These are phyloP conservation scores for Hylaeus anthracinus DNA, from an alignment of 1,140 invertebrate genomes.

Conservation along the genomic window DNA sequence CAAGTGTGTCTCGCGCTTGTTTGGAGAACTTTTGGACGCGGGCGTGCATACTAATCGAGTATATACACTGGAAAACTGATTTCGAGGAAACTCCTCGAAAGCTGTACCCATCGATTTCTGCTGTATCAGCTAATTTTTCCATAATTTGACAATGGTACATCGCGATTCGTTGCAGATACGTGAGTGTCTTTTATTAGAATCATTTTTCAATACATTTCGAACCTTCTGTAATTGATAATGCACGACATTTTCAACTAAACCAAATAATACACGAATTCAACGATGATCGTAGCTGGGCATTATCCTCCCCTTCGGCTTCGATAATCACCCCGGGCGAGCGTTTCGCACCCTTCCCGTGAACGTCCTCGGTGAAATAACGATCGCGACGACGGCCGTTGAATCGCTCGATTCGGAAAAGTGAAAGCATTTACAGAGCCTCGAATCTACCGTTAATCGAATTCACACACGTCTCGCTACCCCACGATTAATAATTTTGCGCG, in stretches of 20 bases:
- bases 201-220: too few relatives aligned
- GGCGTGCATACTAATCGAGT: slow-evolving; percentile 15
- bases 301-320: background rate
- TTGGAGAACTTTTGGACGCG: slow-evolving; percentile 39
- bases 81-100: background rate
- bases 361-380: slow-evolving; percentile 8
- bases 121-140: background rate
- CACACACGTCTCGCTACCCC: background rate
- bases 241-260: too few relatives aligned
- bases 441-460: slow-evolving; percentile 38
- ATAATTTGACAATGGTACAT: background rate
- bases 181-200: background rate
- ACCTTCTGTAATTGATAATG: too few relatives aligned
- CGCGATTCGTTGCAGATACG: too few relatives aligned
- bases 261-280: background rate
- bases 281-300: background rate
- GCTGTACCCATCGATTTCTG: background rate
- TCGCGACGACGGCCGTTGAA: background rate
- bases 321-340: background rate
- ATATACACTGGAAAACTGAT: too few relatives aligned
- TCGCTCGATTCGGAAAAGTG: background rate
- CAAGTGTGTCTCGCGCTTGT: slow-evolving; percentile 22
- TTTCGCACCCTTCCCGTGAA: too few relatives aligned
- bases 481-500: slow-evolving; percentile 26
- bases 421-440: background rate